Evolutionary conservation across 2,797 vertebrate genomes (phyloP).

Genomic region (Eulemur albifrons): DNA sequence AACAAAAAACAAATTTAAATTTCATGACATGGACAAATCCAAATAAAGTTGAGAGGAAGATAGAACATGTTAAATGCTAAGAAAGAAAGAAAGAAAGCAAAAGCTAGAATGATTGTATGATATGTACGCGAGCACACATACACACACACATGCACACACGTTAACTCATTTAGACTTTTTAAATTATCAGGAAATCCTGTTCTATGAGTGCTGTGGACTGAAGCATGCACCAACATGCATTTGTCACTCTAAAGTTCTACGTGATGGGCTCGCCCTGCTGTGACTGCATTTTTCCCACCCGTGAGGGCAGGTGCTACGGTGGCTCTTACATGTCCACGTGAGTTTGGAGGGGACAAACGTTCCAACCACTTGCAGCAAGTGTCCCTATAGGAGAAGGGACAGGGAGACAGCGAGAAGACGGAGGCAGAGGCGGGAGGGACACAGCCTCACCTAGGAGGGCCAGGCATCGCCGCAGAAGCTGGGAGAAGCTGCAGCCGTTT

Average conservation of each 20-base stretch:
- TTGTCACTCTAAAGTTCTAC: background rate
- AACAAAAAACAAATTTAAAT: background rate
- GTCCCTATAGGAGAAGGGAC: background rate
- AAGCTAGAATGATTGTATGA: background rate
- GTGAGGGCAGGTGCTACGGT: too few species aligned
- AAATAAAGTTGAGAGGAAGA: background rate
- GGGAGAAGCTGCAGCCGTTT: background rate
- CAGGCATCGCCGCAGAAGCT: background rate
- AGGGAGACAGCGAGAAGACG: too few species aligned
- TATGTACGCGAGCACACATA: too few species aligned
- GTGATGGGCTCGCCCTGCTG: too few species aligned
- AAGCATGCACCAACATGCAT: background rate
- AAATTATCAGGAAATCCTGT: background rate
- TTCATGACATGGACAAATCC: background rate
- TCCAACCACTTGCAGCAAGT: background rate
- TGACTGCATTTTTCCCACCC: background rate
- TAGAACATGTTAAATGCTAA: background rate
- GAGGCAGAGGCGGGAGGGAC: background rate
- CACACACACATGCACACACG: background rate
- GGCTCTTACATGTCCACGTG: background rate
- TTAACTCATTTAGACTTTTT: background rate
- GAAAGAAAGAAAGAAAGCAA: background rate
- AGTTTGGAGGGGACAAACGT: background rate
- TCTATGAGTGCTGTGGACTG: background rate
- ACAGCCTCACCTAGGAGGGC: fast-evolving